Percentiles rank a stretch among this genome's conserved stretches.
phyloP scores from a whole-genome alignment of 92 coral and sea anemone species.

The Chrysogorgia sp. region DNA sequence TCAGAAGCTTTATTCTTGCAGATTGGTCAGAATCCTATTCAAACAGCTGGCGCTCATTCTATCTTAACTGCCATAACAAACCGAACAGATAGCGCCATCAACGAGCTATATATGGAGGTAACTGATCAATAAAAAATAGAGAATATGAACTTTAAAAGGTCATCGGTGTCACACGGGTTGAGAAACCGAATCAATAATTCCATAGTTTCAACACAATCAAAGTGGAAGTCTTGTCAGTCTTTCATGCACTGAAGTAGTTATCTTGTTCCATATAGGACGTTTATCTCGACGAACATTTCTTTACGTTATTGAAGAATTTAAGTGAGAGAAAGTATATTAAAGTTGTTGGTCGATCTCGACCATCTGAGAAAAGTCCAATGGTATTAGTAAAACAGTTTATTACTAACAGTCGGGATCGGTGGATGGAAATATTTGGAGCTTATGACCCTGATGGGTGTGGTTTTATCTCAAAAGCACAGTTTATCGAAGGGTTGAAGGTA shows the following conservation, averaged over 20 bases:
- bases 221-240: no score
- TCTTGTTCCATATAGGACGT: slow-evolving; percentile 57
- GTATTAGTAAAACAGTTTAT: slow-evolving; percentile 47
- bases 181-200: no score
- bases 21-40: slow-evolving; percentile 88
- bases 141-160: no score
- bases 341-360: slow-evolving; percentile 56
- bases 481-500: slow-evolving; percentile 79
- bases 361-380: slow-evolving; percentile 7
- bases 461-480: slow-evolving; percentile 70
- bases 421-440: slow-evolving; percentile 74
- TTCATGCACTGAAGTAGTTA: no score
- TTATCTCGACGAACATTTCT: slow-evolving; percentile 74
- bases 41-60: slow-evolving; percentile 69
- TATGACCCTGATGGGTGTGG: slow-evolving; percentile 61
- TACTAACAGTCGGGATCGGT: slow-evolving; percentile 69
- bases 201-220: no score
- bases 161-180: no score
- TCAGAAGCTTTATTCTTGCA: slow-evolving; percentile 11
- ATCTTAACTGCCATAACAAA: slow-evolving; percentile 64
- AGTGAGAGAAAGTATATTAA: slow-evolving; percentile 67
- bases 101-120: slow-evolving; percentile 75
- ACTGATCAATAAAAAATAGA: not conserved
- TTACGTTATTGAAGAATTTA: slow-evolving; percentile 29
- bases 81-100: slow-evolving; percentile 83